A percentile compares a stretch with the other conserved stretches of the same genome.
These are phyloP conservation scores for Leptarthrus brevirostris DNA, from an alignment of 2,888 invertebrate genomes.

Conservation along the genomic window DNA sequence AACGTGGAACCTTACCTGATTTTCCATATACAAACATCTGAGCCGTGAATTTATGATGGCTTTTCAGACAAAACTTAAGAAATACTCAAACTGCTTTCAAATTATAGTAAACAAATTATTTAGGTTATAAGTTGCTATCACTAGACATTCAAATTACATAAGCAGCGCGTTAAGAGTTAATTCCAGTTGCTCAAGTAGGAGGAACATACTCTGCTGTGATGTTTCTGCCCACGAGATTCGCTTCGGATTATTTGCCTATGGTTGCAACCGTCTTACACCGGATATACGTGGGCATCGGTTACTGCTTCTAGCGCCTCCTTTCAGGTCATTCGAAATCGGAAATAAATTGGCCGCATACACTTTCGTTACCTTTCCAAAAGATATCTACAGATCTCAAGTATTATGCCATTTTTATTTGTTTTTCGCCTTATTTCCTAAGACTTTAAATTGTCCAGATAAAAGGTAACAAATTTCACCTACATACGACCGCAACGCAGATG, in stretches of 20 bases:
- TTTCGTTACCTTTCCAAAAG: too few relatives aligned
- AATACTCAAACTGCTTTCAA: background rate
- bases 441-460: too few relatives aligned
- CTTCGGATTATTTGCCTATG: background rate
- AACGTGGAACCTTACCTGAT: too few relatives aligned
- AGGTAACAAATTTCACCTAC: too few relatives aligned
- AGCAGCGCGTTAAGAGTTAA: background rate
- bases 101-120: background rate
- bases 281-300: constrained; percentile 5
- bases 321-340: constrained; percentile 5
- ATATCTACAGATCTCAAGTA: too few relatives aligned
- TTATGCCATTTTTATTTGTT: too few relatives aligned
- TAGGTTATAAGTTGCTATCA: background rate
- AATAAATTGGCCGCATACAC: background rate
- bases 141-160: background rate
- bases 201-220: background rate
- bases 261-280: constrained; percentile 28
- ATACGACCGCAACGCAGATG: background rate
- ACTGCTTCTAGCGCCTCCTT: constrained; percentile 7
- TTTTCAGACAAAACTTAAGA: too few relatives aligned
- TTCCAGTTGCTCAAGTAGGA: background rate
- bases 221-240: background rate
- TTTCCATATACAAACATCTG: too few relatives aligned
- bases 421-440: too few relatives aligned
- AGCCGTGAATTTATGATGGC: too few relatives aligned